Evolutionary conservation across 2,888 invertebrate genomes (phyloP).

Genomic region (Brenthis ino): DNA sequence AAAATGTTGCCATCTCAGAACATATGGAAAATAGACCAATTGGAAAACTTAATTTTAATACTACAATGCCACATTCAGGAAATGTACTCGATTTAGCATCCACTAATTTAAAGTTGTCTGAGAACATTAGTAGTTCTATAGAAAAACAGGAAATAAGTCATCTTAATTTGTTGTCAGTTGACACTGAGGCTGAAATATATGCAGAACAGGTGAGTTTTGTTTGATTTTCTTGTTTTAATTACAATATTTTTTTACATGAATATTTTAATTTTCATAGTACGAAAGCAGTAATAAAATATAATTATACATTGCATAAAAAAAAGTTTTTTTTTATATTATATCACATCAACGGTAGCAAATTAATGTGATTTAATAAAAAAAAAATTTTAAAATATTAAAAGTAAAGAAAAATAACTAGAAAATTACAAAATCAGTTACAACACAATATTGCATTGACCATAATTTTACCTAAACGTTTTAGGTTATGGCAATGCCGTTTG

Average conservation of each 20-base stretch:
- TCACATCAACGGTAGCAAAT: too few species aligned
- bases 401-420: too few species aligned
- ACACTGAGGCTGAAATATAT: constrained; percentile 81
- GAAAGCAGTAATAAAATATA: too few species aligned
- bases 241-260: neutral
- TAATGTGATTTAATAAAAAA: too few species aligned
- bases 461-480: constrained; percentile 38
- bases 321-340: neutral
- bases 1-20: constrained; percentile 71
- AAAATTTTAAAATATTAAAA: too few species aligned
- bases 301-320: neutral
- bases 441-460: neutral
- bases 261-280: too few species aligned
- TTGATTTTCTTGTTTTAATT: neutral
- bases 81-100: constrained; percentile 85
- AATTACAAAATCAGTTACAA: too few species aligned
- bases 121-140: constrained; percentile 79
- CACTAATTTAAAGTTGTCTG: constrained; percentile 84
- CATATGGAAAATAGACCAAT: constrained; percentile 69
- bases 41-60: constrained; percentile 77
- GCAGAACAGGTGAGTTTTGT: constrained; percentile 81
- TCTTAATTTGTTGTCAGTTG: constrained; percentile 59
- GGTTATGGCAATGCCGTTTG: constrained; percentile 73
- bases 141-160: constrained; percentile 73
- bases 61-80: constrained; percentile 76